A percentile compares a stretch with the other conserved stretches of the same genome.
Conservation (phyloP, 2,797 vertebrate species). For the Siniperca scherzeri region DNA sequence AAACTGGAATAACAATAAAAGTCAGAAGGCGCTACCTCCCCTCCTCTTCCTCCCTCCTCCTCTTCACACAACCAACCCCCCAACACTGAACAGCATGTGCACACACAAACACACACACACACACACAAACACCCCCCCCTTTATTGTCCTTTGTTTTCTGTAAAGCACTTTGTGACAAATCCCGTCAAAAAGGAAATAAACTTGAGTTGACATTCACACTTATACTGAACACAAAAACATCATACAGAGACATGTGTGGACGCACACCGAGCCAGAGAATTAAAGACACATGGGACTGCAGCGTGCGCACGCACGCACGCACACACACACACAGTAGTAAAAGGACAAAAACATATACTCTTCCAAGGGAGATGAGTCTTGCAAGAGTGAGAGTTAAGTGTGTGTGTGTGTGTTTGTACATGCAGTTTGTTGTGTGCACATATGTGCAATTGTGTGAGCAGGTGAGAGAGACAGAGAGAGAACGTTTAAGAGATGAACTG, state of each 20-base stretch:
- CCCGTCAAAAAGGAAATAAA: constrained; percentile 35
- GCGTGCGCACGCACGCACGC: neutral
- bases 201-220: constrained; percentile 35
- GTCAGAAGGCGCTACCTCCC: constrained; percentile 78
- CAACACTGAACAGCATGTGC: constrained; percentile 29
- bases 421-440: constrained; percentile 1
- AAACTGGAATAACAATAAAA: constrained; percentile 85
- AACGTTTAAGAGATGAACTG: constrained; percentile 17
- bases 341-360: neutral
- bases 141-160: constrained; percentile 48
- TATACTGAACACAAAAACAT: constrained; percentile 19
- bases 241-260: constrained; percentile 41
- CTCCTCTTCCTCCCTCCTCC: constrained; percentile 43
- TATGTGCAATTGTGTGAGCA: constrained; percentile 10
- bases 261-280: constrained; percentile 49
- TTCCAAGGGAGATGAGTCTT: constrained; percentile 8
- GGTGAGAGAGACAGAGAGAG: neutral
- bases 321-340: constrained; percentile 1
- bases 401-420: neutral
- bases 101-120: constrained; percentile 13
- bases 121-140: constrained; percentile 6
- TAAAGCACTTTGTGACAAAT: constrained; percentile 50
- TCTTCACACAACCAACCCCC: constrained; percentile 12
- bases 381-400: neutral
- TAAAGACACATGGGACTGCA: constrained; percentile 64